Percentiles rank a stretch among this genome's conserved stretches.
Conservation (phyloP, 2,113 vertebrate genomes). For the Crypturellus undulatus region DNA sequence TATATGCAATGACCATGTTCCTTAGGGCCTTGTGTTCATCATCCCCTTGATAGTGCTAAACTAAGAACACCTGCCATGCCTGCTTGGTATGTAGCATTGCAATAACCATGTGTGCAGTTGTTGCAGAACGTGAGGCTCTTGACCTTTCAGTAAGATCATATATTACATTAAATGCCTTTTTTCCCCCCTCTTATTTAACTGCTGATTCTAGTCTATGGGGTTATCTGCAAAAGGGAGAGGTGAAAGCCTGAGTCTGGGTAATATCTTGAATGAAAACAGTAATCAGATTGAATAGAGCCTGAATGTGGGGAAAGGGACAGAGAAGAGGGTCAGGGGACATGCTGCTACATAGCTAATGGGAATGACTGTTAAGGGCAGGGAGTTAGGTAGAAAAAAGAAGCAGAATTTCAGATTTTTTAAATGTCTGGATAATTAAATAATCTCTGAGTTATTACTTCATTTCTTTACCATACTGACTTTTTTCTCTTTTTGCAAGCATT, state of each 20-base stretch:
- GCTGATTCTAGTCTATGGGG: not conserved
- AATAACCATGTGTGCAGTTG: not conserved
- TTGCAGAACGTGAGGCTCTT: not conserved
- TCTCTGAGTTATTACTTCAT: not conserved
- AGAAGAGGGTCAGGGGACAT: not conserved
- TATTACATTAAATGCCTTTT: not conserved
- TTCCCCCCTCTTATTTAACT: not conserved
- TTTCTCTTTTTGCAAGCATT: not conserved
- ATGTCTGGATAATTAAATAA: not conserved
- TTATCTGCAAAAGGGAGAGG: not conserved
- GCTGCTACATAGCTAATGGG: not conserved
- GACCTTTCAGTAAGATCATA: not conserved
- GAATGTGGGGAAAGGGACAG: not conserved
- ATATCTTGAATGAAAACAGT: not conserved
- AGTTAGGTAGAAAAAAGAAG: not conserved
- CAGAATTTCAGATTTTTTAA: not conserved
- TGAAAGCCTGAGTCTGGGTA: not conserved
- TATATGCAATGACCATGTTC: not conserved
- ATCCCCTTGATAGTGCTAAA: not conserved
- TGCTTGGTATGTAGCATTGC: not conserved
- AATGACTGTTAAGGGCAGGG: not conserved
- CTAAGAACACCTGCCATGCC: rapidly evolving
- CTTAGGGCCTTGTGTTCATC: not conserved
- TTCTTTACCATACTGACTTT: not conserved
- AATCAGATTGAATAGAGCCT: not conserved